Percentiles rank a stretch among this genome's conserved stretches.
Conservation (phyloP, 1,140 invertebrate genomes). For the Drosophila suzukii region DNA sequence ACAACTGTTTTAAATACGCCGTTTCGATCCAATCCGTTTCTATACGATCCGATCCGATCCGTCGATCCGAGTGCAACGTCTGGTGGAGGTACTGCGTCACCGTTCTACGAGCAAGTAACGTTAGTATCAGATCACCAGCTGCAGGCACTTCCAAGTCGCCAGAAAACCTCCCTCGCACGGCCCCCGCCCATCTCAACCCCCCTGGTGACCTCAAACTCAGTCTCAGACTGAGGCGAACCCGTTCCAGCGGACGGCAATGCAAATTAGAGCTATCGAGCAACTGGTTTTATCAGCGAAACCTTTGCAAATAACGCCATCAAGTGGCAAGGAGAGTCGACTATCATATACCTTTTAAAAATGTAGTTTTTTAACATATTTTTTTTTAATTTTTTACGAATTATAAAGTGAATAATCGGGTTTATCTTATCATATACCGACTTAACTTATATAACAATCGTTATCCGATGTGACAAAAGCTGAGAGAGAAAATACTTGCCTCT, state of each 20-base stretch:
- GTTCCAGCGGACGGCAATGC: constrained; percentile 59
- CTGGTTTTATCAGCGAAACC: constrained; percentile 63
- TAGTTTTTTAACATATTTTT: no score
- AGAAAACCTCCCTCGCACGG: constrained; percentile 9
- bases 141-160: constrained; percentile 11
- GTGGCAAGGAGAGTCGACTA: neutral
- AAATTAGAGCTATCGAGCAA: constrained; percentile 75
- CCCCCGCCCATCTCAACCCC: constrained; percentile 7
- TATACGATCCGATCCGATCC: neutral
- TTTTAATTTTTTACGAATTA: no score
- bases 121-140: constrained; percentile 24
- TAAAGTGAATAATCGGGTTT: no score
- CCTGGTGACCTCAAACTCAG: constrained; percentile 18
- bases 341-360: neutral
- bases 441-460: no score
- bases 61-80: constrained; percentile 28
- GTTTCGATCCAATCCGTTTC: constrained; percentile 1
- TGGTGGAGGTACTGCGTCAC: constrained; percentile 38
- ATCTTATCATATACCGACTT: no score
- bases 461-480: no score
- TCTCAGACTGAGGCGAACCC: constrained; percentile 44
- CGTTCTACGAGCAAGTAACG: constrained; percentile 23
- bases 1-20: constrained; percentile 72
- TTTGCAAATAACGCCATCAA: constrained; percentile 38
- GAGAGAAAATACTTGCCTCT: no score